Evolutionary conservation across 2,888 invertebrate species (phyloP), one percentile per base, ranked within the genome.

Genomic region (Calameuta filiformis): DNA sequence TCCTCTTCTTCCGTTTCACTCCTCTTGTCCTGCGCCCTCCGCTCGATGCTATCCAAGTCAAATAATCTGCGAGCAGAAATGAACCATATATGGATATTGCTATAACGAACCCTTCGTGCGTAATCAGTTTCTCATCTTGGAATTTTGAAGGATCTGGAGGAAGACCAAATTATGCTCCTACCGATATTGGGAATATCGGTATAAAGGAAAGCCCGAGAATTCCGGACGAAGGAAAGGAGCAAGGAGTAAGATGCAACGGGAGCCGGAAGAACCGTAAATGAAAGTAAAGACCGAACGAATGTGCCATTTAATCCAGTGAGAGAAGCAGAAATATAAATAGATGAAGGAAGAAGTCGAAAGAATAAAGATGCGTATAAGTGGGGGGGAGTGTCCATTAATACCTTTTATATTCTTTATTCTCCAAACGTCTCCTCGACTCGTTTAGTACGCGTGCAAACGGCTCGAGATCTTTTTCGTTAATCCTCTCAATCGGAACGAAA

Each of bases 331-430:
- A 33, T 33, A 33, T 73, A 15, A 12, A 40, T 6, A n/a, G 73
- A n/a, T 35, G 34, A 73, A 12, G 73, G 12, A 35, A 30, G 35
- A 6, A 15, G 11, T 12, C 12, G 1, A 37, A 33, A 33, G 30
- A 30, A 12, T 30, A 33, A 4, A 69, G 31, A 33, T 33, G 69
- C 4, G 30, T 69, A 69, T 69, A 69, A 33, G 69, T 35, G 12
- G 76, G n/a, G 12, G 76, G 76, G n/a, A 68, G 30, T 68, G 1
- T 77, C 11, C 68, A 33, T 71, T 81, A 75, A 80, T 90, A 91
- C 91, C 91, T 91, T 86, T 86, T 81, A 9, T 91, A 78, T 79
- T 82, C 75, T 83, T 86, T 89, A 77, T 81, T 79, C 69, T 88
- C 89, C 82, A 90, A 78, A 82, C 86, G 85, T 79, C 85, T 81